These are phyloP conservation scores for Anodontia alba DNA, from an alignment of 2,888 invertebrate genomes.

Conservation along the genomic window DNA sequence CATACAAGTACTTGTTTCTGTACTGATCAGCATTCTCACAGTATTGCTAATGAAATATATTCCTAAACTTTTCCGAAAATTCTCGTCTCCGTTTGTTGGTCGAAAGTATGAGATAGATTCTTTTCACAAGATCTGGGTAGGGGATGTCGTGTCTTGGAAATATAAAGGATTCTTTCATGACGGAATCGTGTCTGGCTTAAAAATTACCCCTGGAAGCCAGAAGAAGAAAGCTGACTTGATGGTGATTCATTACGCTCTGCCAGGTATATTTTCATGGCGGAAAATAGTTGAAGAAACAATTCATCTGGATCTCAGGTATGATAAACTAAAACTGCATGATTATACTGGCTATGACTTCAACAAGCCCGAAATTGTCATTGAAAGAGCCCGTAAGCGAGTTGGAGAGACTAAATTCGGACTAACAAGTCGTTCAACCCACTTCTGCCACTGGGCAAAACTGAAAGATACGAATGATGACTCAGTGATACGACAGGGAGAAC, in stretches of 20 bases:
- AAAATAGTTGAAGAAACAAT: constrained; percentile 32
- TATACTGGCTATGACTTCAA: constrained; percentile 13
- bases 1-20: not conserved
- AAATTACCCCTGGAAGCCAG: not conserved
- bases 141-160: constrained; percentile 32
- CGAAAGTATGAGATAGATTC: constrained; percentile 12
- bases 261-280: constrained; percentile 14
- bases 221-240: constrained; percentile 24
- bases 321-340: constrained; percentile 14
- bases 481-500: not conserved
- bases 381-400: constrained; percentile 37
- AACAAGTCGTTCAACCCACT: constrained; percentile 40
- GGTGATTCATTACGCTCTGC: constrained; percentile 35
- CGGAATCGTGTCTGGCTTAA: constrained; percentile 27
- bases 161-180: constrained; percentile 13
- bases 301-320: constrained; percentile 16
- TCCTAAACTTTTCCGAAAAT: not conserved
- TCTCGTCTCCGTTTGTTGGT: constrained; percentile 41
- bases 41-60: not conserved
- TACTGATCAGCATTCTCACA: not conserved
- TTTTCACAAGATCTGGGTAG: constrained; percentile 17
- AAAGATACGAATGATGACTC: constrained; percentile 1
- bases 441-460: constrained; percentile 54
- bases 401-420: constrained; percentile 45
- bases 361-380: constrained; percentile 32